Conservation (phyloP, 2,797 vertebrate species). For the Chaunax sp. region DNA sequence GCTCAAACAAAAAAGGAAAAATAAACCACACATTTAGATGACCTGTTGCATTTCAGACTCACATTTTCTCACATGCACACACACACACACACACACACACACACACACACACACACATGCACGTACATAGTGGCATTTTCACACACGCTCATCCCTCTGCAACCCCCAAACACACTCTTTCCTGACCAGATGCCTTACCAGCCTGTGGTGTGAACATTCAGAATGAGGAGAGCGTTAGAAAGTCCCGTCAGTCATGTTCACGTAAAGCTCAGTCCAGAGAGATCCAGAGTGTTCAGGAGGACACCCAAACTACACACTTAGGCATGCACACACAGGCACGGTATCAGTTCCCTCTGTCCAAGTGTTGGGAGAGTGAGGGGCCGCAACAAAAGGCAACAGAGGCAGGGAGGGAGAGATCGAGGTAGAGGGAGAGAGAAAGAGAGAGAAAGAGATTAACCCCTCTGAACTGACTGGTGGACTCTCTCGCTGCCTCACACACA, state of each 20-base stretch:
- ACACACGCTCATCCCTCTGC: constrained; percentile 15
- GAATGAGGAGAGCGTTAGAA: constrained; percentile 42
- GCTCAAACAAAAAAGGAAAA: neutral
- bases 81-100: constrained; percentile 1
- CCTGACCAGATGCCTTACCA: constrained; percentile 62
- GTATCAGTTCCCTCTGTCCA: constrained; percentile 74
- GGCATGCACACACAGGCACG: constrained; percentile 40
- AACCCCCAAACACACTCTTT: constrained; percentile 16
- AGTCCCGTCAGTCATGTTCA: constrained; percentile 67
- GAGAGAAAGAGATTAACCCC: constrained; percentile 70
- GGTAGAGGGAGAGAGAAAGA: constrained; percentile 50
- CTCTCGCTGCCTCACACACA: constrained; percentile 52
- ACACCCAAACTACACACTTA: constrained; percentile 40
- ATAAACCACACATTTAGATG: constrained; percentile 15
- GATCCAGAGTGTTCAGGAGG: constrained; percentile 28
- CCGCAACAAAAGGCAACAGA: constrained; percentile 77
- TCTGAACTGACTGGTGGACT: constrained; percentile 66
- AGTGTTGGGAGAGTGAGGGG: constrained; percentile 78
- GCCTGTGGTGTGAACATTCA: constrained; percentile 64
- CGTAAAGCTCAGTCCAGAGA: constrained; percentile 69
- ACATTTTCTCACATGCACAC: constrained; percentile 7
- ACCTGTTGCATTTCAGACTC: constrained; percentile 50
- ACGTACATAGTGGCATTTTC: constrained; percentile 7
- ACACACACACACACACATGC: constrained; percentile 3
- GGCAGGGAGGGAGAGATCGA: constrained; percentile 62